Evolutionary conservation across 2,797 vertebrate species (phyloP).

Genomic region (Chelonia mydas): DNA sequence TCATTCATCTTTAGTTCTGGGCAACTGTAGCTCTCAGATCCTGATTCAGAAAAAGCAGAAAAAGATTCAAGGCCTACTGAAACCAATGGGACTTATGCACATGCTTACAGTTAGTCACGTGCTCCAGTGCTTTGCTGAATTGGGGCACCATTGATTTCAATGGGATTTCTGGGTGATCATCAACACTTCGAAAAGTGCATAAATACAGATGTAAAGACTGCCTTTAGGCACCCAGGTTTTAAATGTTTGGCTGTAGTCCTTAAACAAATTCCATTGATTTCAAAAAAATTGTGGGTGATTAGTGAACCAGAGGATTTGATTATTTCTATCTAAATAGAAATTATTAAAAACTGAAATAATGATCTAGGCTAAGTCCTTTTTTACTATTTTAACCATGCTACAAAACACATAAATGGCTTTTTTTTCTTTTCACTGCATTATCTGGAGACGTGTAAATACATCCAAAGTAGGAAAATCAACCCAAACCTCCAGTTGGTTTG

Average conservation of each 20-base stretch:
- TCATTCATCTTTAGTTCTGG: not conserved
- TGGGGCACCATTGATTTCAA: not conserved
- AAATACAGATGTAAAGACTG: fast-evolving
- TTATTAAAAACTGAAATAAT: not conserved
- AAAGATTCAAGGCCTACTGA: not conserved
- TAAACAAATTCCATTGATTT: not conserved
- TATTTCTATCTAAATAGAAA: not conserved
- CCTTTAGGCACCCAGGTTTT: not conserved
- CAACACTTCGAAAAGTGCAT: not conserved
- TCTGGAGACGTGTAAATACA: not conserved
- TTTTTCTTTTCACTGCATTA: not conserved
- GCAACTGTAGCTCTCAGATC: not conserved
- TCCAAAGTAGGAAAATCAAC: not conserved
- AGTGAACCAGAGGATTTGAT: not conserved
- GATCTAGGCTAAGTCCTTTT: not conserved
- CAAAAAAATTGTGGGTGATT: not conserved
- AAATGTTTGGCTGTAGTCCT: not conserved
- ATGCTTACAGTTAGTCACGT: not conserved
- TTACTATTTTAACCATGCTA: not conserved
- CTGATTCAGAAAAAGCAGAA: not conserved
- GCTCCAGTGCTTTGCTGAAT: not conserved
- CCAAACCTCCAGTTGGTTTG: not conserved
- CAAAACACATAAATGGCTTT: not conserved
- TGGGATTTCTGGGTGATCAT: not conserved
- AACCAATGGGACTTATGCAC: not conserved